Base-by-base conservation (phyloP, 2,888 invertebrate species). In the Mystacides longicornis region DNA sequence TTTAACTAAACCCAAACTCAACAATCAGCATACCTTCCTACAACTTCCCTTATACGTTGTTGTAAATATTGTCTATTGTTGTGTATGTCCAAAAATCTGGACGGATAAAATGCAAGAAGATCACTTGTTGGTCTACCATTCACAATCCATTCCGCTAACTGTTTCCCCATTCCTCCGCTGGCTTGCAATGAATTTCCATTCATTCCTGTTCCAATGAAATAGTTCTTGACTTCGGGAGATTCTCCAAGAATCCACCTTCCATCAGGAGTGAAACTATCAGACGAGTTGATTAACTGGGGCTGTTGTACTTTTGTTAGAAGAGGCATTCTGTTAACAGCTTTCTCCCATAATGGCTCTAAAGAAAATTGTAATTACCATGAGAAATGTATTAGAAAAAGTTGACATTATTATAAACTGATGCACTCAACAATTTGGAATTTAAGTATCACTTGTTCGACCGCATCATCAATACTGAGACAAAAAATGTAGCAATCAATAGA, bases 151-250 rank as follows among this genome's bases (percentile, higher is more conserved):
- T 85, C 84, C 0, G 85, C 82, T 22, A 86, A 73, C 55, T 81
- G 80, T 67, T 79, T 80, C 16, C 86, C 87, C 50, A 85, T 80
- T 2, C 86, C 86, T 55, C 85, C 86, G 47, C 83, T 83, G n/a
- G 82, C 82, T 67, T 83, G 83, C 45, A 85, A 70, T 9, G 85
- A 81, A 66, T 82, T 81, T 4, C 83, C 83, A 69, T 83, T 84
- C 82, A 86, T 83, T 22, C 86, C 87, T 57, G 82, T 82, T 48
- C 84, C 85, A n/a, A 85, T 82, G 69, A 81, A 86, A 67, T 86
- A 86, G 65, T 86, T 86, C 59, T 77, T 77, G 14, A 86, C 78
- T 73, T 85, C 84, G 2, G 85, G 80, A 23, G 81, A 77, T 69
- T 84, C 82, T 23, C 86, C 86, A 11, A 86, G 66, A 63, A 85